A percentile compares a stretch with the other conserved stretches of the same genome.
Evolutionary conservation across 64 coral and sea anemone species (phyloP).

Genomic region (Hydrozoanthus tunicans): DNA sequence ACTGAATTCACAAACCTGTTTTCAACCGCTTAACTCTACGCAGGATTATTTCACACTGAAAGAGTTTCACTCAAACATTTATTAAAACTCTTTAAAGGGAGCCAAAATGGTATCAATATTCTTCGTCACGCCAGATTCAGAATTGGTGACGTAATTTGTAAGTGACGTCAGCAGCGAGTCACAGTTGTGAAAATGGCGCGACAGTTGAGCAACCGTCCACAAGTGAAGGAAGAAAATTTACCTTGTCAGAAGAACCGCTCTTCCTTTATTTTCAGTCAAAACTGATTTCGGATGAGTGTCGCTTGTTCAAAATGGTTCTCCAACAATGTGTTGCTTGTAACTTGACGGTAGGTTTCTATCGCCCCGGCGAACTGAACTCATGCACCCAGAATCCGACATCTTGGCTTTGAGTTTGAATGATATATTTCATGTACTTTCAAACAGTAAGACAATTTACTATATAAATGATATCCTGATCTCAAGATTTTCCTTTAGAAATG

Average conservation of each 20-base stretch:
- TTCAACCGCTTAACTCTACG: too few relatives aligned
- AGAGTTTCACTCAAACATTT: too few relatives aligned
- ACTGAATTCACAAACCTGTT: too few relatives aligned
- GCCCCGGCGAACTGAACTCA: too few relatives aligned
- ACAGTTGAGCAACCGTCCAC: constrained; percentile 11
- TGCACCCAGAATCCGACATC: too few relatives aligned
- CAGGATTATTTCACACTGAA: too few relatives aligned
- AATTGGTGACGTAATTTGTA: constrained; percentile 16
- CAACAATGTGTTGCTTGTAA: constrained; percentile 60
- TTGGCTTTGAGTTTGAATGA: too few relatives aligned
- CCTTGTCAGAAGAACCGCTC: neutral
- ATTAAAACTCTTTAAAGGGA: too few relatives aligned
- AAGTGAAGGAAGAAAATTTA: neutral
- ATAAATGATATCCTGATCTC: too few relatives aligned
- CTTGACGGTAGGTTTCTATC: constrained; percentile 35
- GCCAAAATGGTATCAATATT: neutral
- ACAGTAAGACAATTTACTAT: too few relatives aligned
- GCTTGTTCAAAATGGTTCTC: constrained; percentile 16
- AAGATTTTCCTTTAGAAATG: too few relatives aligned
- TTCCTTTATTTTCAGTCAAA: neutral
- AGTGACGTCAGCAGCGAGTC: constrained; percentile 33
- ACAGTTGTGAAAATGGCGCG: constrained; percentile 37
- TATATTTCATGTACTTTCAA: too few relatives aligned
- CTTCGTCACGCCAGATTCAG: neutral
- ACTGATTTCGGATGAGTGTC: neutral